Percentiles rank a stretch among this genome's conserved stretches.
These are phyloP conservation scores for Zaprionus obscuricornis DNA, from an alignment of 2,888 invertebrate genomes.

Conservation along the genomic window DNA sequence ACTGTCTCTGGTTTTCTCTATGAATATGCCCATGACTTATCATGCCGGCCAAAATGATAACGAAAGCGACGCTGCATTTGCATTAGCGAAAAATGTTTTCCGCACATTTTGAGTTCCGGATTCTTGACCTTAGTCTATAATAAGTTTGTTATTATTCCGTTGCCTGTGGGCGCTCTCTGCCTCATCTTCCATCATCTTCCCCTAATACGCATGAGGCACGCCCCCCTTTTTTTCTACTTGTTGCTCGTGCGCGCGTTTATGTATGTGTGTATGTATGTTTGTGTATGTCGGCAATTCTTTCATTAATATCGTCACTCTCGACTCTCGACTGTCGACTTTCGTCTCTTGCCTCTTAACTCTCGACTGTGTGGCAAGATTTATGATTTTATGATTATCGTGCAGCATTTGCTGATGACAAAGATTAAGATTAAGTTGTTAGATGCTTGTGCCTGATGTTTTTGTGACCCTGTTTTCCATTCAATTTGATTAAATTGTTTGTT, in stretches of 20 bases:
- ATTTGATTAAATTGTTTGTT: constrained; percentile 61
- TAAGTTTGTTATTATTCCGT: constrained; percentile 44
- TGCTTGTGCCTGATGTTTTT: constrained; percentile 23
- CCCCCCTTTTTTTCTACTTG: background rate
- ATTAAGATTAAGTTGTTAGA: constrained; percentile 42
- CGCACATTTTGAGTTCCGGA: constrained; percentile 71
- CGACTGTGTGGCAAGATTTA: constrained; percentile 54
- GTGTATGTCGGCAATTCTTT: constrained; percentile 47
- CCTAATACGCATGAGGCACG: background rate
- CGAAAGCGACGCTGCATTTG: constrained; percentile 58
- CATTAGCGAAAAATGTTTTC: constrained; percentile 59
- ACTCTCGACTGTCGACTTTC: background rate
- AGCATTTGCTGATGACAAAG: constrained; percentile 38
- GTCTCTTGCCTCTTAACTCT: background rate
- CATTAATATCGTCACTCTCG: constrained; percentile 51
- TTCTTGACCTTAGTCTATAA: constrained; percentile 80
- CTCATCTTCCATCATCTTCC: background rate
- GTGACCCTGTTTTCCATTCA: constrained; percentile 58
- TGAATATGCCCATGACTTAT: constrained; percentile 75
- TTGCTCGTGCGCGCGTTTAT: background rate
- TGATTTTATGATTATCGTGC: constrained; percentile 60
- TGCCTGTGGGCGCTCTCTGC: background rate
- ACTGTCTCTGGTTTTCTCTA: no score
- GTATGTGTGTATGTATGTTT: constrained; percentile 37
- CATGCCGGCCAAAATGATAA: constrained; percentile 68